Evolutionary conservation across 2,797 vertebrate species (phyloP).

Genomic region (Tachyglossus aculeatus): DNA sequence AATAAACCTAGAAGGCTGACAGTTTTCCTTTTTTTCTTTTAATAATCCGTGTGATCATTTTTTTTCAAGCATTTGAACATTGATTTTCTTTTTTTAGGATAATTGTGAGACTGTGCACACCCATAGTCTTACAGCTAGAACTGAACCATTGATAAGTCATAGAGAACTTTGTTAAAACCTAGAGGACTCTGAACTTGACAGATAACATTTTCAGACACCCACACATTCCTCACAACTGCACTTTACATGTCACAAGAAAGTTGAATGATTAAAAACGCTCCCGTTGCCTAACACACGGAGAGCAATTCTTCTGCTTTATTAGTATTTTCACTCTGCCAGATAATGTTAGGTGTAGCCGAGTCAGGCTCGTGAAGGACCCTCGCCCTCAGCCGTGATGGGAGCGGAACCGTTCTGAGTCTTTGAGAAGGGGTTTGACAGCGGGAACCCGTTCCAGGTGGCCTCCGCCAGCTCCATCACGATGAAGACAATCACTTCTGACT

Average conservation of each 20-base stretch:
- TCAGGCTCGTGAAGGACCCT: not conserved
- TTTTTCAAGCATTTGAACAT: constrained; percentile 70
- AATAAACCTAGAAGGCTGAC: constrained; percentile 52
- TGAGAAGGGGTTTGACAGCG: not conserved
- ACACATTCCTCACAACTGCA: constrained; percentile 78
- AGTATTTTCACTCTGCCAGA: constrained; percentile 38
- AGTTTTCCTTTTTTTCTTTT: constrained; percentile 47
- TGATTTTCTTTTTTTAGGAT: constrained; percentile 55
- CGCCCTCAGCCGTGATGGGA: too few species aligned
- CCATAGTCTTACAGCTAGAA: constrained; percentile 63
- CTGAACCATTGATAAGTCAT: constrained; percentile 66
- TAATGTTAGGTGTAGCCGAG: not conserved
- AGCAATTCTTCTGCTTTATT: constrained; percentile 42
- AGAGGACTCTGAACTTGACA: constrained; percentile 66
- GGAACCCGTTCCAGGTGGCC: not conserved
- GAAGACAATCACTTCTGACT: constrained; percentile 37
- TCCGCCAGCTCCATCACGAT: constrained; percentile 10
- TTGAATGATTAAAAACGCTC: constrained; percentile 56
- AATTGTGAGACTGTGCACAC: constrained; percentile 58
- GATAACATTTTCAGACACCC: constrained; percentile 65
- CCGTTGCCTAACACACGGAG: constrained; percentile 50
- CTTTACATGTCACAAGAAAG: constrained; percentile 74
- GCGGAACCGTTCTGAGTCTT: too few species aligned
- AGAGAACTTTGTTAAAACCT: constrained; percentile 52
- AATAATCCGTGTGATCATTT: constrained; percentile 26